These are phyloP conservation scores for Trypoxylus dichotomus DNA, from an alignment of 1,140 invertebrate species.

Conservation along the genomic window DNA sequence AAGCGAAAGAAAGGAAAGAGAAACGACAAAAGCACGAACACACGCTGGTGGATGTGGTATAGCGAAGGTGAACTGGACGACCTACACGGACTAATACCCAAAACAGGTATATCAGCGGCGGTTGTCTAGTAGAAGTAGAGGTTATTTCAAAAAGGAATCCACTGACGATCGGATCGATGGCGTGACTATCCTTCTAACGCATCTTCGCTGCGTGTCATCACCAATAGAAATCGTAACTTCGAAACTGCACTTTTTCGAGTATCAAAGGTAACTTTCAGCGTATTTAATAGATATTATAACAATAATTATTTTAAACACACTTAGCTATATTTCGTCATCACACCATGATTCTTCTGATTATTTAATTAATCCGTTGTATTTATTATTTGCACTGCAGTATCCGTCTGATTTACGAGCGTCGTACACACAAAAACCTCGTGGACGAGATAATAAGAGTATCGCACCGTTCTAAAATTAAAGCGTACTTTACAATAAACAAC, in stretches of 20 bases:
- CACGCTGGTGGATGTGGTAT: background rate
- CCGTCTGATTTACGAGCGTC: background rate
- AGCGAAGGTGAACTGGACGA: conserved; percentile 13
- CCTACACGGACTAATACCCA: conserved; percentile 4
- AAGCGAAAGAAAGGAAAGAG: background rate
- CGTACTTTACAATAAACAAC: background rate
- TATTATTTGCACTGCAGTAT: conserved; percentile 17
- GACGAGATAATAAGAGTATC: conserved; percentile 6
- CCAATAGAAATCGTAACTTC: too few relatives aligned
- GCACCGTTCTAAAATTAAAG: conserved; percentile 1
- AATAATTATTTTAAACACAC: conserved; percentile 3
- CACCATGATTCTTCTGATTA: background rate
- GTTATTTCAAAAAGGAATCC: background rate
- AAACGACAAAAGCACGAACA: background rate
- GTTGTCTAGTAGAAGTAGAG: background rate
- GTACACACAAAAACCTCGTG: conserved; percentile 13
- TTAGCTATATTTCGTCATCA: background rate
- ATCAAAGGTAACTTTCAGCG: background rate
- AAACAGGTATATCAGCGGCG: conserved; percentile 11
- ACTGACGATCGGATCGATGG: background rate
- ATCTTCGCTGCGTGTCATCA: too few relatives aligned
- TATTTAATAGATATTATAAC: background rate
- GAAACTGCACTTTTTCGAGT: background rate
- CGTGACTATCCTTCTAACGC: too few relatives aligned
- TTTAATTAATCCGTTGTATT: conserved; percentile 8